Conservation (phyloP, 2,797 vertebrate species). For the Trichosurus vulpecula region DNA sequence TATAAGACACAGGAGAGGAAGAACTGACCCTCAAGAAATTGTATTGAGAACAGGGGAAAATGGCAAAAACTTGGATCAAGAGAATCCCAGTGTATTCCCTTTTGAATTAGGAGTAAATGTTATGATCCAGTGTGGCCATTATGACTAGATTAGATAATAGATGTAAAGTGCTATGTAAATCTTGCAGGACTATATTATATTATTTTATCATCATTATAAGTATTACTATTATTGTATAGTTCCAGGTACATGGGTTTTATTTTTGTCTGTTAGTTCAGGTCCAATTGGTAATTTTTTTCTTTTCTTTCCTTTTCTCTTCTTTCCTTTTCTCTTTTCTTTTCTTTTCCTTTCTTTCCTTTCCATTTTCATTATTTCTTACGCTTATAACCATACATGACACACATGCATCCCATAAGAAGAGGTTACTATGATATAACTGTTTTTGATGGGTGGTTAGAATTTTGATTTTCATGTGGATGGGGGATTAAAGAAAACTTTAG, state of each 20-base stretch:
- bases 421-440: not conserved
- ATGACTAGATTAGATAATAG: not conserved
- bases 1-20: slow-evolving; percentile 17
- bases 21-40: slow-evolving; percentile 19
- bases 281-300: slow-evolving; percentile 25
- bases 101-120: slow-evolving; percentile 10
- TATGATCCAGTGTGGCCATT: not conserved
- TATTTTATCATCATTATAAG: not conserved
- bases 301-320: too few relatives aligned
- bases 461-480: slow-evolving; percentile 62
- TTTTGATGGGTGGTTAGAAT: slow-evolving; percentile 34
- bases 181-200: not conserved
- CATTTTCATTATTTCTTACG: slow-evolving; percentile 29
- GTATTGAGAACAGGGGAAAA: slow-evolving; percentile 13
- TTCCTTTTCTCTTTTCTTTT: too few relatives aligned
- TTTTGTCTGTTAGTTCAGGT: not conserved
- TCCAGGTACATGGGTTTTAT: not conserved
- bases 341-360: too few relatives aligned
- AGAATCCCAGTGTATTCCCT: not conserved
- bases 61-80: slow-evolving; percentile 2
- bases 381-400: not conserved
- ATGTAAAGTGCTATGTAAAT: not conserved
- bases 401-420: not conserved
- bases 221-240: not conserved
- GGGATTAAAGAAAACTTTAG: slow-evolving; percentile 45